Evolutionary conservation across 2,888 invertebrate species (phyloP).

Genomic region (Mantis religiosa): DNA sequence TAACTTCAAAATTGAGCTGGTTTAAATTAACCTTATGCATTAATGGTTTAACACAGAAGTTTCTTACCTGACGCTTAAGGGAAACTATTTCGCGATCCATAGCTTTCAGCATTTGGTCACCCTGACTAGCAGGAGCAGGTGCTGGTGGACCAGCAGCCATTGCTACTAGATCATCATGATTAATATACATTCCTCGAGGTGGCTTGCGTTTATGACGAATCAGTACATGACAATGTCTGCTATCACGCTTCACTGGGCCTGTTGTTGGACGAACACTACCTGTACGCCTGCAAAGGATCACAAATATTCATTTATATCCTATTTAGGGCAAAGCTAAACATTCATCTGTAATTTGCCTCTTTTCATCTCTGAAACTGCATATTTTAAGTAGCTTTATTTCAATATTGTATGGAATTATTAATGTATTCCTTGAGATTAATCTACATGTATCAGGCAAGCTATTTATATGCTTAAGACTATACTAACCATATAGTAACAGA

Average conservation of each 20-base stretch:
- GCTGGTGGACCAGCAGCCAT: conserved; percentile 63
- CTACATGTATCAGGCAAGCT: too few relatives aligned
- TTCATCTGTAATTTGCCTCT: too few relatives aligned
- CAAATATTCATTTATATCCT: neutral
- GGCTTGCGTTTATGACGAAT: conserved; percentile 67
- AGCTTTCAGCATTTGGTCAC: conserved; percentile 81
- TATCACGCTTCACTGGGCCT: conserved; percentile 51
- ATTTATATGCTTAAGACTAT: too few relatives aligned
- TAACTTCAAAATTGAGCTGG: too few relatives aligned
- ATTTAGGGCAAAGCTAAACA: neutral
- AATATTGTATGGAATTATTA: too few relatives aligned
- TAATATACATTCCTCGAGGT: conserved; percentile 95
- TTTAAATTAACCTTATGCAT: too few relatives aligned
- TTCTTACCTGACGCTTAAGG: conserved; percentile 91
- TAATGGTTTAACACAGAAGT: neutral
- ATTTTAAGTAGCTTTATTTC: too few relatives aligned
- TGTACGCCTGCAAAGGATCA: conserved; percentile 59
- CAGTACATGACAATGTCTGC: conserved; percentile 38
- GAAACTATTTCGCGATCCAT: conserved; percentile 93
- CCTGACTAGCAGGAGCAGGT: conserved; percentile 58
- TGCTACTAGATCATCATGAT: conserved; percentile 92
- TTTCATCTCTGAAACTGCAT: too few relatives aligned
- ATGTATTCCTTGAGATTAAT: too few relatives aligned
- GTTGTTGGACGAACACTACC: conserved; percentile 76
- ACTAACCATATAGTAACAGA: too few relatives aligned